These are phyloP conservation scores for Trachelus stipa DNA, from an alignment of 2,888 invertebrate species.

Conservation along the genomic window DNA sequence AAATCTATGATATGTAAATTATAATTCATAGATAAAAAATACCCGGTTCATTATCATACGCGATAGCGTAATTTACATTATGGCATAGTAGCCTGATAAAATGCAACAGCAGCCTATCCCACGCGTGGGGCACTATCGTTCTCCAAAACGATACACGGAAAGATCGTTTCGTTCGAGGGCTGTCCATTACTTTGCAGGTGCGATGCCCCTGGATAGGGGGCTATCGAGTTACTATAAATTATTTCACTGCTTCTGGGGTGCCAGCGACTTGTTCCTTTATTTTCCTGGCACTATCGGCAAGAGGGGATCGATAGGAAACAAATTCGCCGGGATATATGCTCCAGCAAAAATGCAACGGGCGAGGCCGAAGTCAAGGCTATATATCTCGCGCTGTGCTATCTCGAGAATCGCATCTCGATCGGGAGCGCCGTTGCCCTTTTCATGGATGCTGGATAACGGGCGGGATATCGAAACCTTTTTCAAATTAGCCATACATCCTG, in stretches of 20 bases:
- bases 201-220: background rate
- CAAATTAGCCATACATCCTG: slow-evolving; percentile 8
- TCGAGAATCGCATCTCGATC: background rate
- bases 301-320: slow-evolving; percentile 36
- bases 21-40: background rate
- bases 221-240: slow-evolving; percentile 39
- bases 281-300: slow-evolving; percentile 24
- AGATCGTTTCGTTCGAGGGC: background rate
- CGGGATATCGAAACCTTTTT: background rate
- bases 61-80: background rate
- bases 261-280: slow-evolving; percentile 30
- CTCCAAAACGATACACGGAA: background rate
- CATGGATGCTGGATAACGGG: background rate
- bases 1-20: background rate
- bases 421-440: background rate
- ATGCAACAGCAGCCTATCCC: background rate
- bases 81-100: background rate
- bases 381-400: background rate
- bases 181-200: background rate
- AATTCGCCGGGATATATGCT: slow-evolving; percentile 22
- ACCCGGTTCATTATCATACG: background rate
- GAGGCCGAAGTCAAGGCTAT: slow-evolving; percentile 3
- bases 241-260: slow-evolving; percentile 41
- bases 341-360: slow-evolving; percentile 1
- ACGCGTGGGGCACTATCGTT: background rate